Base-by-base conservation (phyloP, 2,113 vertebrate genomes). In the Scomber colias region DNA sequence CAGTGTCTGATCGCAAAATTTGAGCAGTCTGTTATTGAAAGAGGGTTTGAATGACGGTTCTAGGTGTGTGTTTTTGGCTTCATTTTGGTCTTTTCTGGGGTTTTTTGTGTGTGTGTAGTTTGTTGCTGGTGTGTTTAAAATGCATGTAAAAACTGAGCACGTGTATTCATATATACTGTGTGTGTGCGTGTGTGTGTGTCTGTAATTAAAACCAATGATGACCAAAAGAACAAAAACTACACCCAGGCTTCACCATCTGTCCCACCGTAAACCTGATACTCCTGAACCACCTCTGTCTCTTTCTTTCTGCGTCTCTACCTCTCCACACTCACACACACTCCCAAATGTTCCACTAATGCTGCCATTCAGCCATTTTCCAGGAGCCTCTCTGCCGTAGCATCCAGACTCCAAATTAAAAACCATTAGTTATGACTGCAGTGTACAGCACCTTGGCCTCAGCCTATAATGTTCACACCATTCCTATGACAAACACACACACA, bases 201-300 rank as follows among this genome's bases (percentile, higher is more conserved):
- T 24, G 85, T 79, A 85, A 86, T 82, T 77, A 87, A 68, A 92
- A 63, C 79, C 83, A 70, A 68, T 40, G 48, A 69, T 19, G 14
- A 69, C 66, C 63, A 75, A 44, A 84, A 77, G 19, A 74, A 74
- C 5, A 65, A 62, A 80, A 75, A 71, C 65, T 59, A 48, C 73
- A 78, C 30, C 69, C 66, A 68, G 69, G 71, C 81, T 75, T 87
- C 16, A 54, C 90, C 92, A 92, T 91, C 88, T 92, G 91, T 90
- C 83, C 75, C 56, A 24, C 61, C 19, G 21, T 83, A 73, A 92
- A 92, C 84, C 84, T 82, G 89, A 93, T 87, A 84, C 76, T 77
- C 50, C 72, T 83, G 77, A 82, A 70, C 40, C 35, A 68, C 71
- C 89, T 74, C 71, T 73, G 49, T 81, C 60, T 72, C 55, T 82